phyloP scores from a whole-genome alignment of 2,113 vertebrate genomes.

The Paramormyrops kingsleyae region DNA sequence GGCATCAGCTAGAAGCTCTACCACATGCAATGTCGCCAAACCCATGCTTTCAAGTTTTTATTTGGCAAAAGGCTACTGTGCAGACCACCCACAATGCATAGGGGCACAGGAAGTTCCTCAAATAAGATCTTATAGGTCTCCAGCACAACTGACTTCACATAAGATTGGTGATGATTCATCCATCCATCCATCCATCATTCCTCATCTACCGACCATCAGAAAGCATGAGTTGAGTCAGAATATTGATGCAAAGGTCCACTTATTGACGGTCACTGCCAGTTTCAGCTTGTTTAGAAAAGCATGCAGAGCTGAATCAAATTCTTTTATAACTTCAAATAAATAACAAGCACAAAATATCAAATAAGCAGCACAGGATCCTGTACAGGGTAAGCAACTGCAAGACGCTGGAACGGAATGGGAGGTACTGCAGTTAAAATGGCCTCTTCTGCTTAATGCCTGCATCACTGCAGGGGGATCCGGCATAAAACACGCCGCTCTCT shows the following conservation, averaged over 20 bases:
- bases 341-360: not conserved
- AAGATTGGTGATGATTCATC: not conserved
- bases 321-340: not conserved
- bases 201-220: not conserved
- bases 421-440: not conserved
- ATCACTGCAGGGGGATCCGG: not conserved
- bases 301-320: not conserved
- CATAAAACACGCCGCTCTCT: not conserved
- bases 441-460: not conserved
- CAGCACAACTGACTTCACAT: not conserved
- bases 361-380: not conserved
- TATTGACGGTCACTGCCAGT: not conserved
- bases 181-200: not conserved
- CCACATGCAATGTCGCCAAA: not conserved
- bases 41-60: not conserved
- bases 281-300: not conserved
- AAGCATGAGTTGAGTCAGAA: not conserved
- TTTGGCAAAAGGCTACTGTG: not conserved
- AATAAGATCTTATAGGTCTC: not conserved
- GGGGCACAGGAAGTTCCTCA: not conserved
- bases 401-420: not conserved
- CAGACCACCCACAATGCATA: not conserved
- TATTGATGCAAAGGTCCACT: not conserved
- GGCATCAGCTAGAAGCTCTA: not conserved
- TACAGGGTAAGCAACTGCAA: not conserved